Evolutionary conservation across 2,113 vertebrate genomes (phyloP).

Genomic region (Vombatus ursinus): DNA sequence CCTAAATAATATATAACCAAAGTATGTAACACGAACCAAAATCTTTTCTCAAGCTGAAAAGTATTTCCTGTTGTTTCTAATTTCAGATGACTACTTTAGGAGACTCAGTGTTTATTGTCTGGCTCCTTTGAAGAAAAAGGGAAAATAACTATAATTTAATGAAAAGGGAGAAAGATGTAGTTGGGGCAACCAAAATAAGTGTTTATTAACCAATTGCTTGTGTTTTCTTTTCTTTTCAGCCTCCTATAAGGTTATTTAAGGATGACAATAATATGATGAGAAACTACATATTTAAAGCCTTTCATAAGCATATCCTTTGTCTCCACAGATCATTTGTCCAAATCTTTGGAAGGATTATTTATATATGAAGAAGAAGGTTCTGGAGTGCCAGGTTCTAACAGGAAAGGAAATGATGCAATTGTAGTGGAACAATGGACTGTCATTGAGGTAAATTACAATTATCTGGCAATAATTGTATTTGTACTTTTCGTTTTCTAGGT

Average conservation of each 20-base stretch:
- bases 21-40: neutral
- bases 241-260: neutral
- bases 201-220: neutral
- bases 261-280: neutral
- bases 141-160: neutral
- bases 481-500: conserved; percentile 37
- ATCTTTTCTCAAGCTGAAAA: neutral
- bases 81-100: conserved; percentile 11
- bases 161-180: neutral
- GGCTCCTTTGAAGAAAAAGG: neutral
- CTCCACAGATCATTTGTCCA: conserved; percentile 89
- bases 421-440: conserved; percentile 99
- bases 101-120: neutral
- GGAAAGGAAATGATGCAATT: conserved; percentile 94
- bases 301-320: conserved; percentile 38
- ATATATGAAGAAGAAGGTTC: conserved; percentile 93
- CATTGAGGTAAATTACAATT: conserved; percentile 90
- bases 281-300: neutral
- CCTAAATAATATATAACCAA: neutral
- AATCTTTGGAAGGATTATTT: conserved; percentile 95
- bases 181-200: conserved; percentile 31
- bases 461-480: conserved; percentile 53
- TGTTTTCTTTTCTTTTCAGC: neutral
- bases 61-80: conserved; percentile 14
- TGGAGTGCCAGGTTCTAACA: conserved; percentile 79